These are phyloP conservation scores for Echinometra lucunter DNA, from an alignment of 53 echinoderm and acorn worm genomes.

Conservation along the genomic window DNA sequence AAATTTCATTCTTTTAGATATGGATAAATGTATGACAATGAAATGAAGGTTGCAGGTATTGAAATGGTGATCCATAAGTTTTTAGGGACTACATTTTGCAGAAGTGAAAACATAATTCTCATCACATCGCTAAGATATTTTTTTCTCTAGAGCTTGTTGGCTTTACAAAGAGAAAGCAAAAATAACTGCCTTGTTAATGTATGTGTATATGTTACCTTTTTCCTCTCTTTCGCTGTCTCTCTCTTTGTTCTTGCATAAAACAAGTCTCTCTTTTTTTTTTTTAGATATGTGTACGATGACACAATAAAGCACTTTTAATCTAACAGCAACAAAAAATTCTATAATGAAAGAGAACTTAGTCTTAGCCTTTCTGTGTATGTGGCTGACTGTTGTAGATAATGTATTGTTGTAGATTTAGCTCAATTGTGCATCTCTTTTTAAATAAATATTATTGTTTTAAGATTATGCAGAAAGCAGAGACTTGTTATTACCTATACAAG, in stretches of 20 bases:
- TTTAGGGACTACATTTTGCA: background rate
- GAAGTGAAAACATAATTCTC: background rate
- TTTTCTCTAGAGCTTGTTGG: background rate
- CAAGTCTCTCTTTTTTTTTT: background rate
- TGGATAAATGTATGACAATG: too few species aligned
- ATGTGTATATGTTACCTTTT: background rate
- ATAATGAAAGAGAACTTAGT: constrained; percentile 14
- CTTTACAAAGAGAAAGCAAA: too few species aligned
- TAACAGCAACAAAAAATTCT: background rate
- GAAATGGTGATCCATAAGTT: background rate
- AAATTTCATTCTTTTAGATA: too few species aligned
- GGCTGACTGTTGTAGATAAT: constrained; percentile 54
- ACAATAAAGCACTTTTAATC: background rate
- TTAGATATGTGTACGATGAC: background rate
- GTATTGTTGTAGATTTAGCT: background rate
- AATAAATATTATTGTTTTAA: background rate
- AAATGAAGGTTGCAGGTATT: background rate
- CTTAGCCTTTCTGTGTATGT: constrained; percentile 57
- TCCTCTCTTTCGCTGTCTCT: too few species aligned
- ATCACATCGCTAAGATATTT: background rate
- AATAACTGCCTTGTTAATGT: too few species aligned
- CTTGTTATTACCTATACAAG: background rate
- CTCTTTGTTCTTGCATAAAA: background rate
- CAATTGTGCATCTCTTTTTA: background rate
- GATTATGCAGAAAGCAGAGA: background rate